Evolutionary conservation across 2,113 vertebrate species (phyloP).

Genomic region (Melanocharis versteri): DNA sequence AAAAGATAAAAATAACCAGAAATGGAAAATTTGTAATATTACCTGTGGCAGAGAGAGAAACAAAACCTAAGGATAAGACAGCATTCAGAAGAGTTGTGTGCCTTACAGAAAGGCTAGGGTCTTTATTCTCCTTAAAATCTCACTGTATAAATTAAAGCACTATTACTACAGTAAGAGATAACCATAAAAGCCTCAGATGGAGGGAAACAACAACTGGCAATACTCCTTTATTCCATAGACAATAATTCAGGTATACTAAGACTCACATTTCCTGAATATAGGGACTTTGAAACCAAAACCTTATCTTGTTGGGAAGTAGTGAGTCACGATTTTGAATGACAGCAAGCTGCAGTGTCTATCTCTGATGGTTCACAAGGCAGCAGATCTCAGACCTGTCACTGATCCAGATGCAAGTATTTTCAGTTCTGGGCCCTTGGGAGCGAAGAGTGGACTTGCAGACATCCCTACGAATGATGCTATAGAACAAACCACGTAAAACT

Average conservation of each 20-base stretch:
- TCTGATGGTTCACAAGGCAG: not conserved
- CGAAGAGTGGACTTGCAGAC: not conserved
- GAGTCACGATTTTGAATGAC: not conserved
- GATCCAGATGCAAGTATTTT: not conserved
- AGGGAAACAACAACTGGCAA: not conserved
- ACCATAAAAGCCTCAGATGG: not conserved
- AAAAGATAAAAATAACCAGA: not conserved
- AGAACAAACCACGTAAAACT: not conserved
- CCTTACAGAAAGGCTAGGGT: not conserved
- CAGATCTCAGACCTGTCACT: not conserved
- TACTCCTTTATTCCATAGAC: not conserved
- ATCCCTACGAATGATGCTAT: not conserved
- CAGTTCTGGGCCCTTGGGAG: not conserved
- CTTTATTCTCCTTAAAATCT: not conserved
- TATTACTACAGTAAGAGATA: not conserved
- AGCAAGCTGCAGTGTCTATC: not conserved
- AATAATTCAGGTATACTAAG: not conserved
- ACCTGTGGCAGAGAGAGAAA: not conserved
- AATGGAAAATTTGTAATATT: not conserved
- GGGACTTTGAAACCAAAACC: not conserved
- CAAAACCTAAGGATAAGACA: not conserved
- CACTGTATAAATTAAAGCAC: not conserved
- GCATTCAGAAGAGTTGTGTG: not conserved
- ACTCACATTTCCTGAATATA: not conserved
- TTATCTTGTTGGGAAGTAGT: not conserved